These are phyloP conservation scores for Hapalemur alaotrensis DNA, from an alignment of 2,797 vertebrate genomes.

Conservation along the genomic window DNA sequence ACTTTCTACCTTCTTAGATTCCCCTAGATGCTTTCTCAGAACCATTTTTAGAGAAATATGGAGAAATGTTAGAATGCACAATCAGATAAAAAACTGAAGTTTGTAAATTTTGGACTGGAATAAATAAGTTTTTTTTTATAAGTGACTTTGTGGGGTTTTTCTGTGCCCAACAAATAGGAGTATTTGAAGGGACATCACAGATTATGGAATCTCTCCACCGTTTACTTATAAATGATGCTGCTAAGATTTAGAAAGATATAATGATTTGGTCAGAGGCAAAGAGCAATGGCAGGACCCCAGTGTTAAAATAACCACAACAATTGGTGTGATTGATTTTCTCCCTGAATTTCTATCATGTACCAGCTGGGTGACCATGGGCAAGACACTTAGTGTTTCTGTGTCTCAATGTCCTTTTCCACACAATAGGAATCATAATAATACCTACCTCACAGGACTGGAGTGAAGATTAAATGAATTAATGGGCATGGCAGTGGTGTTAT, in stretches of 20 bases:
- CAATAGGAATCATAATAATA: not conserved
- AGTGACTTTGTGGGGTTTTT: not conserved
- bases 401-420: not conserved
- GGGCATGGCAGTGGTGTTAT: not conserved
- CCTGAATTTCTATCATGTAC: not conserved
- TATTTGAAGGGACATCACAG: not conserved
- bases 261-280: not conserved
- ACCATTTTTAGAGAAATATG: not conserved
- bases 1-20: not conserved
- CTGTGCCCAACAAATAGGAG: not conserved
- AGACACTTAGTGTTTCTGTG: not conserved
- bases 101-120: not conserved
- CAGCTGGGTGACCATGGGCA: not conserved
- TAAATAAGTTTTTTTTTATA: not conserved
- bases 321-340: not conserved
- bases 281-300: not conserved
- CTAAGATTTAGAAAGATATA: not conserved
- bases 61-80: not conserved
- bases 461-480: not conserved
- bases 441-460: not conserved
- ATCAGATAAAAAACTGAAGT: not conserved
- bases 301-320: not conserved
- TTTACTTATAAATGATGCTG: not conserved
- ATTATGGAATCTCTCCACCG: not conserved
- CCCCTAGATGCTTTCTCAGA: not conserved